A percentile compares a stretch with the other conserved stretches of the same genome.
Evolutionary conservation across 1,140 invertebrate genomes (phyloP).

Genomic region (Olivierus martensii): DNA sequence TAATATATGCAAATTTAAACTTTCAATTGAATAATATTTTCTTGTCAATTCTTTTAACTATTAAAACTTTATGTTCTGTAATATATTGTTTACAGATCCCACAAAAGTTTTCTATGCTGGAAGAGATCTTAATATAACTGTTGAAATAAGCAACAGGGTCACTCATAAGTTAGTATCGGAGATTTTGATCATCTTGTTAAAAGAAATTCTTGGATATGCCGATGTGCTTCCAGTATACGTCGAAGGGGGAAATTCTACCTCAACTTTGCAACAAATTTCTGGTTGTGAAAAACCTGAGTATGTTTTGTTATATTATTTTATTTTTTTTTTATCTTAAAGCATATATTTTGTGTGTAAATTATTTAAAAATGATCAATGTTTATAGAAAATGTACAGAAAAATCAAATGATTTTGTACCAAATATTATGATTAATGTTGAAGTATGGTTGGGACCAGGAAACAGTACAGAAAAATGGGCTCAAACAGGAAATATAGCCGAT

Average conservation of each 20-base stretch:
- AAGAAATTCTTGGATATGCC: conserved; percentile 47
- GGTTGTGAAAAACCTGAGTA: conserved; percentile 2
- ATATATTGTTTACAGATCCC: no score
- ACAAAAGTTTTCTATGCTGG: conserved; percentile 13
- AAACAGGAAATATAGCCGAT: conserved; percentile 37
- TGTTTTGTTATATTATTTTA: neutral
- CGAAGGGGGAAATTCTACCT: conserved; percentile 34
- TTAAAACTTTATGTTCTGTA: no score
- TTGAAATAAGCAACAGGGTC: conserved; percentile 31
- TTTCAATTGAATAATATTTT: no score
- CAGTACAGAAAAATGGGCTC: conserved; percentile 32
- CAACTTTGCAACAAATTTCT: conserved; percentile 15
- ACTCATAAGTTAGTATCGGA: conserved; percentile 45
- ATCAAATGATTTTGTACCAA: conserved; percentile 26
- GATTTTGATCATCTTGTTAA: conserved; percentile 47
- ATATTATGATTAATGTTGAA: conserved; percentile 53
- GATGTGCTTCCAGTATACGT: conserved; percentile 34
- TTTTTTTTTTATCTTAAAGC: neutral
- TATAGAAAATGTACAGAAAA: conserved; percentile 1
- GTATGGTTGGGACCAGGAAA: conserved; percentile 47
- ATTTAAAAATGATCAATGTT: neutral
- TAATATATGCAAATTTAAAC: no score
- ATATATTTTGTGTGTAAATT: neutral
- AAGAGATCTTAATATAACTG: conserved; percentile 23
- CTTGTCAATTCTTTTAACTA: no score